Percentiles rank a stretch among this genome's conserved stretches.
Evolutionary conservation across 2,888 invertebrate species (phyloP).

Genomic region (Silvanus unidentatus): DNA sequence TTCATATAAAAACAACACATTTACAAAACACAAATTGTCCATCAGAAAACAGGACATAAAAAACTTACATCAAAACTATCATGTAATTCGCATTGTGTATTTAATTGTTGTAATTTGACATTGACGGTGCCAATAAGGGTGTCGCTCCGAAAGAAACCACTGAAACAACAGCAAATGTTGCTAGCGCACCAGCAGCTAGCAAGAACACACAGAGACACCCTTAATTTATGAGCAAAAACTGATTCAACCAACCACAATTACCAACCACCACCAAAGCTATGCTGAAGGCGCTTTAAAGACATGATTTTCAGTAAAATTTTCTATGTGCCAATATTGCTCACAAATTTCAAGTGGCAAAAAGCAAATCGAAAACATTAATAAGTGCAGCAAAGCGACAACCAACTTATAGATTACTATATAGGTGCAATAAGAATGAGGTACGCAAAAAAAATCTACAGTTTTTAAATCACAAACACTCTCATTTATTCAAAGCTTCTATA

Average conservation of each 20-base stretch:
- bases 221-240: conserved; percentile 23
- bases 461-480: neutral
- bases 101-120: conserved; percentile 84
- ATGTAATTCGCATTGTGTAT: conserved; percentile 82
- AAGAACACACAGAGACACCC: conserved; percentile 33
- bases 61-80: conserved; percentile 88
- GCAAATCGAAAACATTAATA: neutral
- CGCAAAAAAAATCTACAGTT: neutral
- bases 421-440: conserved; percentile 1
- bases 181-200: conserved; percentile 43
- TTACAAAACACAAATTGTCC: neutral
- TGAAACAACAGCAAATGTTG: conserved; percentile 61
- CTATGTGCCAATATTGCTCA: too few relatives aligned
- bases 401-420: conserved; percentile 6
- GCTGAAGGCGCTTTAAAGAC: neutral
- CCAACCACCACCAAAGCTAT: conserved; percentile 11
- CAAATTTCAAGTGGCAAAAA: neutral
- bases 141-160: conserved; percentile 91
- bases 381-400: conserved; percentile 12
- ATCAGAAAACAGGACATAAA: too few relatives aligned
- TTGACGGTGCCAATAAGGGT: conserved; percentile 73
- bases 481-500: conserved; percentile 1
- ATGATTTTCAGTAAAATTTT: neutral
- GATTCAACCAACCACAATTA: conserved; percentile 5
- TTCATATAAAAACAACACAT: conserved; percentile 7